Conservation (phyloP, 2,888 invertebrate genomes). For the Folsomia manolachei region DNA sequence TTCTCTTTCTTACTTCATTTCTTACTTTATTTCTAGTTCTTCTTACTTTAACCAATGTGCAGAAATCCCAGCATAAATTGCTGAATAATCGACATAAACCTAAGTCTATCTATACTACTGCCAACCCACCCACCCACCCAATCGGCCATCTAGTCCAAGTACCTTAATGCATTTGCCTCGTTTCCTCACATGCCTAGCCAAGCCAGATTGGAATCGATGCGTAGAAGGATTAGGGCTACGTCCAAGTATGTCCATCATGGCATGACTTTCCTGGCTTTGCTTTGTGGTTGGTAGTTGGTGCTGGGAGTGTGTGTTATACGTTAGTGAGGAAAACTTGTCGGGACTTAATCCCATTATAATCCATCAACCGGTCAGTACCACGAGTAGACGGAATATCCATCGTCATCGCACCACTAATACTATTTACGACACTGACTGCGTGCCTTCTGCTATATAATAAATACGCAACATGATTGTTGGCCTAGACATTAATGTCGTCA, state of each 20-base stretch:
- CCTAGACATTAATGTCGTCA: too few species aligned
- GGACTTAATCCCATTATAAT: conserved; percentile 10
- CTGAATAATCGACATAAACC: conserved; percentile 15
- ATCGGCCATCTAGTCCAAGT: background rate
- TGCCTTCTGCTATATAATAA: too few species aligned
- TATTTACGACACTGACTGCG: too few species aligned
- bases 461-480: too few species aligned
- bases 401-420: too few species aligned
- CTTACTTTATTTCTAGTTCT: too few species aligned
- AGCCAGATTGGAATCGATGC: background rate
- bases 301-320: too few species aligned
- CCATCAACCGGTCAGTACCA: too few species aligned
- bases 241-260: background rate
- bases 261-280: background rate
- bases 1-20: too few species aligned
- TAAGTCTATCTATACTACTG: background rate
- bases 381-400: too few species aligned
- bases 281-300: background rate
- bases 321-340: conserved; percentile 1
- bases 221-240: too few species aligned
- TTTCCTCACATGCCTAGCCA: background rate
- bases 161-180: background rate
- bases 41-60: too few species aligned
- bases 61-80: conserved; percentile 7
- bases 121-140: background rate